A percentile compares a stretch with the other conserved stretches of the same genome.
These are phyloP conservation scores for Vandiemenella viatica DNA, from an alignment of 2,888 invertebrate genomes.

Conservation along the genomic window DNA sequence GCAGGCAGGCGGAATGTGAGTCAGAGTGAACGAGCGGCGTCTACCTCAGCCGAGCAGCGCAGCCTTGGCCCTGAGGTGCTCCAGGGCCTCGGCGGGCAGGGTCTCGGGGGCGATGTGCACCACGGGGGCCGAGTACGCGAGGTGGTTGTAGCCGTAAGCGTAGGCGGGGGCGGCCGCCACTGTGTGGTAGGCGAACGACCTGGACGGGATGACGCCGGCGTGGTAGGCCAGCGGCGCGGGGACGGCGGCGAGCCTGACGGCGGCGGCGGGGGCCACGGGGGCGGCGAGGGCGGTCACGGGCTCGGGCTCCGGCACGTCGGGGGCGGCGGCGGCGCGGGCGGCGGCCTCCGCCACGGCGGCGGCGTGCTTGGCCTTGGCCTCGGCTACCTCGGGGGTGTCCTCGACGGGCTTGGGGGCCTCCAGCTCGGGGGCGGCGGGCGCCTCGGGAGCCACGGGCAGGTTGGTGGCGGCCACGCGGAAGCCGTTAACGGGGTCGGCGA, in stretches of 20 bases:
- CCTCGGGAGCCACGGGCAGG: constrained; percentile 23
- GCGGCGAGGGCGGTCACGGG: constrained; percentile 11
- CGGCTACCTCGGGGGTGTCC: no score
- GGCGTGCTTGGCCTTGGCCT: constrained; percentile 18
- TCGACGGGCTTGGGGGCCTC: constrained; percentile 15
- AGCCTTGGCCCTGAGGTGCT: constrained; percentile 31
- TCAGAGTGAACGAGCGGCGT: no score
- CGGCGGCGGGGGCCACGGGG: constrained; percentile 27
- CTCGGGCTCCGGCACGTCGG: constrained; percentile 1
- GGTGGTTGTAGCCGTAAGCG: constrained; percentile 13
- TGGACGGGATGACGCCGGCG: constrained; percentile 9
- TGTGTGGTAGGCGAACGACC: constrained; percentile 16
- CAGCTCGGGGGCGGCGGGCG: constrained; percentile 20
- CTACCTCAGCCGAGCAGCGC: constrained; percentile 10
- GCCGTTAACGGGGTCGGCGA: constrained; percentile 22
- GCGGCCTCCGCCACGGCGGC: constrained; percentile 7
- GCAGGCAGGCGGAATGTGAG: no score
- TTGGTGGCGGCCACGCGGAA: constrained; percentile 25
- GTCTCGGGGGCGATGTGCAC: constrained; percentile 24
- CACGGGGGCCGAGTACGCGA: constrained; percentile 20
- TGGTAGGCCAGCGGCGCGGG: constrained; percentile 9
- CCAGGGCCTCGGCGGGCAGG: constrained; percentile 37
- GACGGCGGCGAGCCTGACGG: constrained; percentile 8
- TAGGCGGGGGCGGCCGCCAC: constrained; percentile 20
- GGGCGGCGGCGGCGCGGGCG: not conserved